Base-by-base conservation (phyloP, 1,140 invertebrate genomes). In the Lamellibrachia luymesi region DNA sequence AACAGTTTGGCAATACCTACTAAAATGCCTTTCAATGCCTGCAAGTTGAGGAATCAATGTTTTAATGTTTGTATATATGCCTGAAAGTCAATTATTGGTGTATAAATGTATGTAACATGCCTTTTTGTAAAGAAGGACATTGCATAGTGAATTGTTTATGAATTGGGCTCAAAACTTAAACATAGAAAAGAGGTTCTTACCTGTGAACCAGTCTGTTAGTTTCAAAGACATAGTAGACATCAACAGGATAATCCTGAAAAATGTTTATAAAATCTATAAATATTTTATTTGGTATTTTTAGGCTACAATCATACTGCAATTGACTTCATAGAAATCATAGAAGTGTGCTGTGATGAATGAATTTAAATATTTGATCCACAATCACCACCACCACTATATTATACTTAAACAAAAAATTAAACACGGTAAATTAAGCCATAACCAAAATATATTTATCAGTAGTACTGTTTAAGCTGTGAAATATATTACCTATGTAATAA, bases 221-320 rank as follows among this genome's bases (percentile, higher is more conserved):
- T 94, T 96, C 96, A 94, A 96, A 96, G 6, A 96, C 95, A 94
- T 96, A 96, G 92, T 94, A 96, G 7, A 96, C 95, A 93, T 96
- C 95, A 4, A 96, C 95, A 89, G 95, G 95, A 93, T 95, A 95
- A 50, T 94, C 94, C 96, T 96, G 94, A 80, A 95, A 95, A 90
- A 92, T 93, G 91, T 94, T 38, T 93, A 64, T 93, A 13, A 93
- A 94, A 91, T 91, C 2, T 91, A 22, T 4, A 91, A 10, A 50
- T 91, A n/a, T 80, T 80, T 80, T 8, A 80, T 22, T 80, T 80
- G 64, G 64, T 80, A 80, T 8, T 80, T 80, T 80, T 10, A 80
- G 38, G 38, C 38, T 38, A 80, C 25, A 80, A 80, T 80, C 64
- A 80, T 80, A 22, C 13, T 80, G 64, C 64, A 17, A 1, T 80